Percentiles rank a stretch among this genome's conserved stretches.
Conservation (phyloP, 2,113 vertebrate species). For the Hemibates koningsi region DNA sequence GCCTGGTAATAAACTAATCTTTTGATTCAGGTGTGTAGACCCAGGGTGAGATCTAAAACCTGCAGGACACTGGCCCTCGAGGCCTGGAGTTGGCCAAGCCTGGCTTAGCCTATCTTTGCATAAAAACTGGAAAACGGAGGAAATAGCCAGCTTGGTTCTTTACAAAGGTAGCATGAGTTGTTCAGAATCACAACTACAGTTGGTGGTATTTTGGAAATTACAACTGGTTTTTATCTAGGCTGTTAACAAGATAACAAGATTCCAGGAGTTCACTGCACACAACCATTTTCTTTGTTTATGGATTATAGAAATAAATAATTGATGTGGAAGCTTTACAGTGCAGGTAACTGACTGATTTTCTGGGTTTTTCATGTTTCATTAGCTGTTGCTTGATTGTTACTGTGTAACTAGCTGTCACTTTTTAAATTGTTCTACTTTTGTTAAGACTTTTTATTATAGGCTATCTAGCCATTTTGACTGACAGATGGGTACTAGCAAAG, state of each 20-base stretch:
- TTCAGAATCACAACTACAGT: neutral
- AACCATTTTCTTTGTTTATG: neutral
- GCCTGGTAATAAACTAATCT: neutral
- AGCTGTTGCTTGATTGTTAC: neutral
- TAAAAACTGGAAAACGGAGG: neutral
- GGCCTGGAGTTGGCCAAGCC: neutral
- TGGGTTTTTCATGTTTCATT: neutral
- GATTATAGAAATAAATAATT: neutral
- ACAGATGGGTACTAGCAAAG: neutral
- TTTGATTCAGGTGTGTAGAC: neutral
- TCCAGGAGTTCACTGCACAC: neutral
- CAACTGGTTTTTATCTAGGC: neutral
- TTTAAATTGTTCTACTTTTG: neutral
- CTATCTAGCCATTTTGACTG: neutral
- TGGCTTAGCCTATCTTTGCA: neutral
- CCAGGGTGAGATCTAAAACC: neutral
- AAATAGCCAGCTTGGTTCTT: neutral
- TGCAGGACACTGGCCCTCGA: neutral
- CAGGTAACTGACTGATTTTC: neutral
- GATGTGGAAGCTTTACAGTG: neutral
- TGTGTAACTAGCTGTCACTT: neutral
- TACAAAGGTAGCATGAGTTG: neutral
- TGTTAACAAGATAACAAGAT: neutral
- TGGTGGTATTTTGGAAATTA: neutral
- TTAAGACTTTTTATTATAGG: neutral